A percentile compares a stretch with the other conserved stretches of the same genome.
Evolutionary conservation across 2,113 vertebrate species (phyloP).

Genomic region (Festucalex cinctus): DNA sequence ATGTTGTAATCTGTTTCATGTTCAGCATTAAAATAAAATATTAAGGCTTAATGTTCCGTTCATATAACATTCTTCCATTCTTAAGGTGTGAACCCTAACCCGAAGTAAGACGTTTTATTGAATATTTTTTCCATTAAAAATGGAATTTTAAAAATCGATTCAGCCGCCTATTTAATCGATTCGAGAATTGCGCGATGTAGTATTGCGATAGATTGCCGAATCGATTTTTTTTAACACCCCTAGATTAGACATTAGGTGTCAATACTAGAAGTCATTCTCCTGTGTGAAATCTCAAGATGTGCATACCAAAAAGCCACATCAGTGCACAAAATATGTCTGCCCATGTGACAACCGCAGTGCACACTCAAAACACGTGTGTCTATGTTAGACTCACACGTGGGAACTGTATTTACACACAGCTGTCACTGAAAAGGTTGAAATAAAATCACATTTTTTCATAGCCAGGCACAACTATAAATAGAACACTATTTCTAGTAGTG

Average conservation of each 20-base stretch:
- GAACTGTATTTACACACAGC: background rate
- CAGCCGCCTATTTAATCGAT: too few relatives aligned
- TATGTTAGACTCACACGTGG: background rate
- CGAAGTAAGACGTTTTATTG: too few relatives aligned
- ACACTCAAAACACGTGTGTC: background rate
- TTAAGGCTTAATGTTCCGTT: too few relatives aligned
- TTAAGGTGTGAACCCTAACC: too few relatives aligned
- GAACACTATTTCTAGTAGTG: background rate
- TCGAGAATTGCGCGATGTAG: too few relatives aligned
- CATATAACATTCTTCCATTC: too few relatives aligned
- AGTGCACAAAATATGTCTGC: conserved; percentile 2
- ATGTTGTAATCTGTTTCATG: too few relatives aligned
- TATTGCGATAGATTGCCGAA: too few relatives aligned
- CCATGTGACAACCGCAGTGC: background rate
- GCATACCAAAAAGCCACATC: background rate
- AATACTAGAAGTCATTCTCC: background rate
- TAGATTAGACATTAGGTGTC: background rate
- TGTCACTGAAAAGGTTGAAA: background rate
- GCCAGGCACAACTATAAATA: background rate
- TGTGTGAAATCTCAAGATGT: background rate
- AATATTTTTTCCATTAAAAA: too few relatives aligned
- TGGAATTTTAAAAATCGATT: too few relatives aligned
- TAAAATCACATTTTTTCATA: background rate
- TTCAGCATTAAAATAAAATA: too few relatives aligned
- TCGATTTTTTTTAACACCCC: too few relatives aligned